Evolutionary conservation across 2,113 vertebrate species (phyloP), one percentile per base, ranked within the genome.

Genomic region (Electrona antarctica): DNA sequence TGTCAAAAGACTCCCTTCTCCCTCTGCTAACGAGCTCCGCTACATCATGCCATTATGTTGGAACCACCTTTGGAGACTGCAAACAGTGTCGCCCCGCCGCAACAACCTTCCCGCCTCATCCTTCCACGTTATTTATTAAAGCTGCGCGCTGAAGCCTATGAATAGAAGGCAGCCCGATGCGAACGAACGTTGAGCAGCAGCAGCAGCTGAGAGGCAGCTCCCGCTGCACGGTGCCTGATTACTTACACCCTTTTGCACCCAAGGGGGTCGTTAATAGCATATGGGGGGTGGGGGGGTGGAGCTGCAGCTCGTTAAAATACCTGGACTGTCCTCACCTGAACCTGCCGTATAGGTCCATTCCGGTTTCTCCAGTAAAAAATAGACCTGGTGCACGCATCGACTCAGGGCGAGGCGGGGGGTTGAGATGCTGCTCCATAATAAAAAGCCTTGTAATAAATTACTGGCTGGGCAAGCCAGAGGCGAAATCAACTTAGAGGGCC

Each of bases 281-380:
- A 15, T 49, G 55, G 28, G 29, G 59, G 33, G 33, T 41, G 33
- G 33, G 29, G 29, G 55, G 28, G 62, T 8, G 48, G 71, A 60
- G 46, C 47, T 33, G 15, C 14, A 10, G 41, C 47, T 28, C 8
- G 41, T 41, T 67, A 77, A 14, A 79, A 51, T 52, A 84, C 78
- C 77, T 73, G 64, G 55, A 50, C 59, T 7, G 72, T 60, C 80
- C 75, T 77, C 1, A 15, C 29, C 55, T 64, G 63, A 76, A 79
- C 70, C 67, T 52, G 56, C 62, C 47, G 51, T 66, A 54, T n/a
- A 21, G 48, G 65, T 41, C 73, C 75, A 68, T 58, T 58, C 64
- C 10, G 70, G 41, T 68, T 69, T 70, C 33, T 61, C 8, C 8
- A 13, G 14, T 61, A 47, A 70, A 78, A 71, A 78, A 73, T 69